Conservation (phyloP, 2,797 vertebrate species). For the Poecilia gillii region DNA sequence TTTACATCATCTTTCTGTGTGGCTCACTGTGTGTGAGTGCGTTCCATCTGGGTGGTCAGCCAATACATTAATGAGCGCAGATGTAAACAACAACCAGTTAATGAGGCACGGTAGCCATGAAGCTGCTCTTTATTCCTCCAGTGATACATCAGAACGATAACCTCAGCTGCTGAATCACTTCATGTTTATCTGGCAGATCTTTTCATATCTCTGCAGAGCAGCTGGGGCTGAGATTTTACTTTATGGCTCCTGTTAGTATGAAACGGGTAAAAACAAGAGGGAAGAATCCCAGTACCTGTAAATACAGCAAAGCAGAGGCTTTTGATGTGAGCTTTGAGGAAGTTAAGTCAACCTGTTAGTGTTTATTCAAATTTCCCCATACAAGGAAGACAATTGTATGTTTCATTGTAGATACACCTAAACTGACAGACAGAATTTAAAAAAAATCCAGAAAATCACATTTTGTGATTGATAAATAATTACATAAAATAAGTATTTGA, state of each 20-base stretch:
- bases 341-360: not conserved
- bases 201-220: constrained; percentile 3
- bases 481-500: too few relatives aligned
- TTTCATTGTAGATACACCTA: too few relatives aligned
- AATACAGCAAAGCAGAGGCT: not conserved
- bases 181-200: not conserved
- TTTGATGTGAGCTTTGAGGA: not conserved
- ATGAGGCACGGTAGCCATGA: constrained; percentile 57
- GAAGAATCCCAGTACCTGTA: not conserved
- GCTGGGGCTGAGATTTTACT: not conserved
- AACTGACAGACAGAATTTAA: too few relatives aligned
- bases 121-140: constrained; percentile 43
- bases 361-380: too few relatives aligned
- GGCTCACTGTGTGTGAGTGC: constrained; percentile 28
- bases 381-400: too few relatives aligned
- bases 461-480: too few relatives aligned
- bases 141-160: constrained; percentile 29
- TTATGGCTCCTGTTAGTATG: not conserved
- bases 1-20: not conserved
- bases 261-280: not conserved
- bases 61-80: constrained; percentile 42
- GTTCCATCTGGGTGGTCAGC: constrained; percentile 64
- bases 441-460: too few relatives aligned
- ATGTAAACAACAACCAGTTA: constrained; percentile 54
- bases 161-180: constrained; percentile 12